Percentiles rank a stretch among this genome's conserved stretches.
These are phyloP conservation scores for Nesidiocoris tenuis DNA, from an alignment of 2,888 invertebrate genomes.

Conservation along the genomic window DNA sequence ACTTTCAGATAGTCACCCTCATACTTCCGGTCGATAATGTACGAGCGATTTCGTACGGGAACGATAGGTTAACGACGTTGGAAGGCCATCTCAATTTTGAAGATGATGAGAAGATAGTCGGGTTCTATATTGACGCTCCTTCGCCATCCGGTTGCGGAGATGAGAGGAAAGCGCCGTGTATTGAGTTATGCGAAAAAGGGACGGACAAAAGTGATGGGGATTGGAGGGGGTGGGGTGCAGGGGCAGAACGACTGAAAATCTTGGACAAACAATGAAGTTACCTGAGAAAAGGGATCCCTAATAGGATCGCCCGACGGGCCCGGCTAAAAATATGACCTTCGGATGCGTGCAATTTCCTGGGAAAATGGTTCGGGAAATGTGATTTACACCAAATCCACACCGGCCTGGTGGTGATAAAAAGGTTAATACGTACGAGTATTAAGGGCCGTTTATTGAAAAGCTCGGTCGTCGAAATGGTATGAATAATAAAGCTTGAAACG, in stretches of 20 bases:
- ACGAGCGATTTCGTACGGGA: no score
- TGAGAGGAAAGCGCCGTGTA: background rate
- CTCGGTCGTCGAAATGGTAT: no score
- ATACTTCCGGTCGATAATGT: no score
- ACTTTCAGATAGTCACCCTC: no score
- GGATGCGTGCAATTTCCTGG: conserved; percentile 17
- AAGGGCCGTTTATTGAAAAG: background rate
- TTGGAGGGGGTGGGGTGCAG: background rate
- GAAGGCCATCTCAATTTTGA: background rate
- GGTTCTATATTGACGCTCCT: background rate
- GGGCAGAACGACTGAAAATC: conserved; percentile 9
- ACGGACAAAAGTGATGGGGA: background rate
- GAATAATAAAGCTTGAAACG: no score
- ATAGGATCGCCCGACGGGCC: conserved; percentile 9
- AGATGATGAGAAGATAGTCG: background rate
- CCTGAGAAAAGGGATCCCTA: conserved; percentile 22
- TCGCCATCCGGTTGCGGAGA: background rate
- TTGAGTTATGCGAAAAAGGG: background rate
- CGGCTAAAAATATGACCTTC: conserved; percentile 28
- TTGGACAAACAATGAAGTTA: conserved; percentile 27
- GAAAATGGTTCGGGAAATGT: conserved; percentile 17
- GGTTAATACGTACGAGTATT: background rate
- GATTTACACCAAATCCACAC: conserved; percentile 22
- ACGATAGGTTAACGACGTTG: background rate
- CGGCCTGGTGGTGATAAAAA: background rate